Percentiles rank a stretch among this genome's conserved stretches.
These are phyloP conservation scores for Seriola rivoliana DNA, from an alignment of 2,113 vertebrate genomes.

Conservation along the genomic window DNA sequence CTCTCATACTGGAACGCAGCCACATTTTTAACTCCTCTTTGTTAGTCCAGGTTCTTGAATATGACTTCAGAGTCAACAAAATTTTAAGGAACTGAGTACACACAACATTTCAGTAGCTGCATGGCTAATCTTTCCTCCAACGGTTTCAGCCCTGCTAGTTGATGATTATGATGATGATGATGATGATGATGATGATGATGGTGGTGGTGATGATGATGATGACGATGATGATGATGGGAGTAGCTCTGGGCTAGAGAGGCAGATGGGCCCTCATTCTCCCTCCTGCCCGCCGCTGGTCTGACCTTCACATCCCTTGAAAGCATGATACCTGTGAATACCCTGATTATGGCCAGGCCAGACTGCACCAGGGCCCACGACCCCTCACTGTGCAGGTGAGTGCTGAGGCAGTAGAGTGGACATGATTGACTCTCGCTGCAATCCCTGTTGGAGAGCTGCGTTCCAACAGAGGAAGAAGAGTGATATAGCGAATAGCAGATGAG, in stretches of 20 bases:
- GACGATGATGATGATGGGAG: constrained; percentile 50
- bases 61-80: constrained; percentile 37
- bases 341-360: constrained; percentile 67
- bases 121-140: constrained; percentile 38
- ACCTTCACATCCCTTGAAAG: constrained; percentile 72
- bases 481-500: constrained; percentile 44
- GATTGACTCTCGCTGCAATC: constrained; percentile 77
- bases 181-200: constrained; percentile 43
- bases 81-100: constrained; percentile 21
- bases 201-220: constrained; percentile 40
- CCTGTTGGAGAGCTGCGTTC: constrained; percentile 60
- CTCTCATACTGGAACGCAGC: neutral
- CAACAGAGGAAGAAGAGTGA: constrained; percentile 58
- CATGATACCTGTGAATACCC: constrained; percentile 69
- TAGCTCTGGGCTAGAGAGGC: constrained; percentile 62
- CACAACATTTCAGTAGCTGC: constrained; percentile 35
- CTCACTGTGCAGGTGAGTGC: constrained; percentile 69
- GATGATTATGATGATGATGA: neutral
- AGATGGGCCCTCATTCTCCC: constrained; percentile 67
- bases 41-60: constrained; percentile 29
- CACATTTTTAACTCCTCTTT: neutral
- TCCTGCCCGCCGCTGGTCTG: constrained; percentile 36
- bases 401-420: constrained; percentile 71
- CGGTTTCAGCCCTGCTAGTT: constrained; percentile 40
- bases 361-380: constrained; percentile 55